Percentiles rank a stretch among this genome's conserved stretches.
Conservation (phyloP, 2,113 vertebrate genomes). For the Reinhardtius hippoglossoides region DNA sequence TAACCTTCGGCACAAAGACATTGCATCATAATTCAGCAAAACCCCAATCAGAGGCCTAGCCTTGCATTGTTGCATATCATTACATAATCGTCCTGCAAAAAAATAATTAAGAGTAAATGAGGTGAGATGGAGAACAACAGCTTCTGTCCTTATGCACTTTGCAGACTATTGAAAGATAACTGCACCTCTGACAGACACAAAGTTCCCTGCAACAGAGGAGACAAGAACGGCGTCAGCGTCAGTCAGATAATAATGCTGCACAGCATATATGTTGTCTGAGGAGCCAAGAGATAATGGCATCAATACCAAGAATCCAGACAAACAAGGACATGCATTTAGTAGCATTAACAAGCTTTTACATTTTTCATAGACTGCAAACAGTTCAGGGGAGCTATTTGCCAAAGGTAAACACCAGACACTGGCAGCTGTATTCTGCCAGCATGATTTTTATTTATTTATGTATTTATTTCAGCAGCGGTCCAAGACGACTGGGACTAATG, state of each 20-base stretch:
- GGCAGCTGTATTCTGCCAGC: constrained; percentile 44
- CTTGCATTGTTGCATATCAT: constrained; percentile 51
- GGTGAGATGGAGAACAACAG: constrained; percentile 46
- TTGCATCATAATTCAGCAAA: constrained; percentile 52
- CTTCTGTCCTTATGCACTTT: constrained; percentile 21
- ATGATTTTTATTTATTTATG: constrained; percentile 38
- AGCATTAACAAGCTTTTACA: constrained; percentile 55
- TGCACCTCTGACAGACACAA: not conserved
- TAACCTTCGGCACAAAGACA: constrained; percentile 72
- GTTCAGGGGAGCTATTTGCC: constrained; percentile 54
- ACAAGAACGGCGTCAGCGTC: not conserved
- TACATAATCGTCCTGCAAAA: constrained; percentile 13
- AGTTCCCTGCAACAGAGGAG: not conserved
- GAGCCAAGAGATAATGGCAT: constrained; percentile 32
- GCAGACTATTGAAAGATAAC: not conserved
- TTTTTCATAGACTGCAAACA: constrained; percentile 56
- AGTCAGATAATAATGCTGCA: not conserved
- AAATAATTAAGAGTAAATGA: constrained; percentile 57
- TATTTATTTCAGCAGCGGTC: constrained; percentile 38
- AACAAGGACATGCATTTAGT: constrained; percentile 35
- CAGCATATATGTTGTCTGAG: constrained; percentile 20
- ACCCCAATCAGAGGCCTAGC: not conserved
- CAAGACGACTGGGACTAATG: constrained; percentile 31
- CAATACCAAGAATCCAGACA: constrained; percentile 21
- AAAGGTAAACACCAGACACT: constrained; percentile 49